Evolutionary conservation across 2,113 vertebrate species (phyloP).

Genomic region (Chascanopsetta lugubris): DNA sequence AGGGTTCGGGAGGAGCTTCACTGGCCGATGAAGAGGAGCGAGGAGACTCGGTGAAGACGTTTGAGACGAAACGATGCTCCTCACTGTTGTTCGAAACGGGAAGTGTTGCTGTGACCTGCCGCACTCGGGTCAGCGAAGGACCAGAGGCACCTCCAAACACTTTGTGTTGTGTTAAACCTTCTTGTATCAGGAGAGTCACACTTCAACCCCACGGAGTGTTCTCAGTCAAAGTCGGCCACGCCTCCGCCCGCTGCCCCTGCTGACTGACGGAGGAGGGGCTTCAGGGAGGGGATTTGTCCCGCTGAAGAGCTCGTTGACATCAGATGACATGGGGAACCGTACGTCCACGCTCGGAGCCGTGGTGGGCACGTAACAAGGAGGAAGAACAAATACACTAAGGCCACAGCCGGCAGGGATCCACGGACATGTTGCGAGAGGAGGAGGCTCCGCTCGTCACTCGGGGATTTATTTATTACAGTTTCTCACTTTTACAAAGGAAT

Average conservation of each 20-base stretch:
- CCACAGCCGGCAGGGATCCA: slow-evolving; percentile 67
- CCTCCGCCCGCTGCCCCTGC: slow-evolving; percentile 33
- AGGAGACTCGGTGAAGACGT: too few relatives aligned
- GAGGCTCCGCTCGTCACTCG: slow-evolving; percentile 48
- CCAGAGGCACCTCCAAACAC: too few relatives aligned
- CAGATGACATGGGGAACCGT: slow-evolving; percentile 77
- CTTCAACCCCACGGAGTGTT: too few relatives aligned
- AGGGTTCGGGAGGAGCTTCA: slow-evolving; percentile 67
- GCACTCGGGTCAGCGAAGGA: too few relatives aligned
- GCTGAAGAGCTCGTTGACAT: slow-evolving; percentile 76
- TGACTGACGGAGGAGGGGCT: slow-evolving; percentile 53
- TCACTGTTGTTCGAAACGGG: too few relatives aligned
- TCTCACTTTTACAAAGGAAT: too few relatives aligned
- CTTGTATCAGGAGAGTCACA: too few relatives aligned
- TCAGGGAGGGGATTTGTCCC: slow-evolving; percentile 67
- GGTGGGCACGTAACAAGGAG: slow-evolving; percentile 61
- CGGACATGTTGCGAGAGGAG: slow-evolving; percentile 52
- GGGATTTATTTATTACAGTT: slow-evolving; percentile 8
- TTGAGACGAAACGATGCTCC: too few relatives aligned
- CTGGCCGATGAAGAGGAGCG: slow-evolving; percentile 44
- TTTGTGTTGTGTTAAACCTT: too few relatives aligned
- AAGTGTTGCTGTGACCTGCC: too few relatives aligned
- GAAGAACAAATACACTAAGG: slow-evolving; percentile 70
- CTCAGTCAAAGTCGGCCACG: slow-evolving; percentile 39
- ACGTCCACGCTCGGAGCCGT: slow-evolving; percentile 66